Evolutionary conservation across 2,113 vertebrate genomes (phyloP).

Genomic region (Pedionomus torquatus): DNA sequence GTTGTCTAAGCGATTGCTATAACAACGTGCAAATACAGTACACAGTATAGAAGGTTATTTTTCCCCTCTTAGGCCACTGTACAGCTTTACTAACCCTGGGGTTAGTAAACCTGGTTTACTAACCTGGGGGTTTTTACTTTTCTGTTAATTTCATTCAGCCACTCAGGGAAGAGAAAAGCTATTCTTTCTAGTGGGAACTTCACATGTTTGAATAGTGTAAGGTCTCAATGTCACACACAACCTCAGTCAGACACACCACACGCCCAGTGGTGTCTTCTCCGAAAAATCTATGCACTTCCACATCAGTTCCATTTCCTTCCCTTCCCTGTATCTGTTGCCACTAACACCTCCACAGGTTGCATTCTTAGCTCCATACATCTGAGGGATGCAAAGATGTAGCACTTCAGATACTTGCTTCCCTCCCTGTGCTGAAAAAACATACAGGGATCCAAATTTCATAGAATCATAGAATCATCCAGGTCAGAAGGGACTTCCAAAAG

Average conservation of each 20-base stretch:
- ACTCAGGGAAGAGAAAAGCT: background rate
- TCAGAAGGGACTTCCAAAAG: no score
- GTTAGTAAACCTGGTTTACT: no score
- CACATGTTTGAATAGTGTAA: background rate
- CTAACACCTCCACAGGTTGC: background rate
- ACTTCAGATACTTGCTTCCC: background rate
- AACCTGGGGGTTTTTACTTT: no score
- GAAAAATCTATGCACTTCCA: background rate
- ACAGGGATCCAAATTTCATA: background rate
- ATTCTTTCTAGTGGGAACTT: background rate
- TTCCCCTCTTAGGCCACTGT: background rate
- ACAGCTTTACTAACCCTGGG: no score
- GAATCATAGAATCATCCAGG: no score
- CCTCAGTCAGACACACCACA: background rate
- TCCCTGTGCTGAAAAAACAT: background rate
- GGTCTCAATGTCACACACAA: background rate
- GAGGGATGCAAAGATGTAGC: background rate
- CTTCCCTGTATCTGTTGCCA: background rate
- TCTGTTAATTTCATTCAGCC: background rate
- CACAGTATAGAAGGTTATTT: background rate
- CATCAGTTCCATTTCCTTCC: background rate
- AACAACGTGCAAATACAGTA: background rate
- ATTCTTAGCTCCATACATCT: background rate
- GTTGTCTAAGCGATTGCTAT: background rate
- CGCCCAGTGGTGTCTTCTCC: background rate